Percentiles rank a stretch among this genome's conserved stretches.
These are phyloP conservation scores for Pseudotriccus pelzelni DNA, from an alignment of 2,797 vertebrate species.

Conservation along the genomic window DNA sequence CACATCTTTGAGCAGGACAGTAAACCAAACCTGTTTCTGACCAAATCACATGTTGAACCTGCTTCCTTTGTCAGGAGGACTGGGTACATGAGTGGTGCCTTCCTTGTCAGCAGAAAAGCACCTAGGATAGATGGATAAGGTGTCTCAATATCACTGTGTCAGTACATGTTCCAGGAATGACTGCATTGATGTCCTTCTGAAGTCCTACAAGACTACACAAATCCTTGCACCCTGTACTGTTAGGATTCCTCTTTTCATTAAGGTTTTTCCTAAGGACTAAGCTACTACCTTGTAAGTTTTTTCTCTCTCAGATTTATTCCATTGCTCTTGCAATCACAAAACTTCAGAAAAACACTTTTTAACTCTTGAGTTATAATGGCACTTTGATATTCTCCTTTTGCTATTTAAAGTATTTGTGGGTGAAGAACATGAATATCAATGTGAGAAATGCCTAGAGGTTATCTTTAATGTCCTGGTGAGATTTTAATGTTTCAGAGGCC, in stretches of 20 bases:
- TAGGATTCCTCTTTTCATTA: not conserved
- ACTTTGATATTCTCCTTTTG: not conserved
- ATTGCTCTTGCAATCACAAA: not conserved
- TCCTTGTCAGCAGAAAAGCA: not conserved
- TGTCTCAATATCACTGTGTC: not conserved
- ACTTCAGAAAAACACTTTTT: not conserved
- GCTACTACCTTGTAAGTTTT: not conserved
- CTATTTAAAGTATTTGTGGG: not conserved
- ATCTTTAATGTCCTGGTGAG: not conserved
- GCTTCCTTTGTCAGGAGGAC: not conserved
- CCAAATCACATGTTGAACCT: not conserved
- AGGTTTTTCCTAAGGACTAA: not conserved
- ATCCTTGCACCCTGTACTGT: not conserved
- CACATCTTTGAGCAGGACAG: not conserved
- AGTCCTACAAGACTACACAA: not conserved
- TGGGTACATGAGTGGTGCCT: rapidly evolving
- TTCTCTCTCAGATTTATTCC: not conserved
- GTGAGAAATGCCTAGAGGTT: not conserved
- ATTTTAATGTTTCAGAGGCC: not conserved
- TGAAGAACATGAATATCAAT: not conserved
- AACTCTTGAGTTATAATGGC: not conserved
- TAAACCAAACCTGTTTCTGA: not conserved
- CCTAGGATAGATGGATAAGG: not conserved
- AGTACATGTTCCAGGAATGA: rapidly evolving
- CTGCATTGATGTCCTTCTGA: rapidly evolving